Base-by-base conservation (phyloP, 1,140 invertebrate species). In the Thalassaphorura encarpata region DNA sequence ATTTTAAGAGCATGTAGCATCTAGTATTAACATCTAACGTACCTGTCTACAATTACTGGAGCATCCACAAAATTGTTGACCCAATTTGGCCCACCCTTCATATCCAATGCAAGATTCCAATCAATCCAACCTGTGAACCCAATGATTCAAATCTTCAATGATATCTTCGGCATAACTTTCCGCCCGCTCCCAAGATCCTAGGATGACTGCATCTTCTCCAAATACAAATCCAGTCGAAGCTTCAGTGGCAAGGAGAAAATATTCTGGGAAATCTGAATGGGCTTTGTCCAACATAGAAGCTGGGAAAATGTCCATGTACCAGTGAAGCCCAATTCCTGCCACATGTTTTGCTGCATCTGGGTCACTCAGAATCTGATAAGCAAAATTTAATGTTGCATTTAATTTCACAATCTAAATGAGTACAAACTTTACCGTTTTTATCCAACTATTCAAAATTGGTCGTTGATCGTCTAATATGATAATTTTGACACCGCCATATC, bases 241-340 rank as follows among this genome's bases (percentile, higher is more conserved):
- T 72, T 92, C 89, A 0, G 87, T 87, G 13, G 76, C 77, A 3
- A 93, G 61, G 1, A 90, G 67, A 63, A 88, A 82, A 63, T 85
- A 82, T 31, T 85, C 72, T 0, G 86, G 84, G 67, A 79, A 78
- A 6, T 72, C 62, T 11, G 73, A 58, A 63, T 81, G 78, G 1
- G 76, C 76, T 8, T 67, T 46, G 36, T 78, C 71, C 0, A 90
- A 66, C 1, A 79, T 45, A 3, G 53, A 47, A 0, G 78, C 63
- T 1, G 79, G 72, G 16, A 77, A 67, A 0, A 62, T 61, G 70
- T 90, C 83, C 39, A 66, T 8, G 62, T 82, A 92, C 83, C 83
- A 93, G 69, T 93, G 89, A 1, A 90, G 73, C 0, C 75, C 87
- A 4, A 90, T 74, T n/a, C 87, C 89, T 67, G 82, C 78, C 18